Evolutionary conservation across 2,113 vertebrate species (phyloP).

Genomic region (Lagenorhynchus albirostris): DNA sequence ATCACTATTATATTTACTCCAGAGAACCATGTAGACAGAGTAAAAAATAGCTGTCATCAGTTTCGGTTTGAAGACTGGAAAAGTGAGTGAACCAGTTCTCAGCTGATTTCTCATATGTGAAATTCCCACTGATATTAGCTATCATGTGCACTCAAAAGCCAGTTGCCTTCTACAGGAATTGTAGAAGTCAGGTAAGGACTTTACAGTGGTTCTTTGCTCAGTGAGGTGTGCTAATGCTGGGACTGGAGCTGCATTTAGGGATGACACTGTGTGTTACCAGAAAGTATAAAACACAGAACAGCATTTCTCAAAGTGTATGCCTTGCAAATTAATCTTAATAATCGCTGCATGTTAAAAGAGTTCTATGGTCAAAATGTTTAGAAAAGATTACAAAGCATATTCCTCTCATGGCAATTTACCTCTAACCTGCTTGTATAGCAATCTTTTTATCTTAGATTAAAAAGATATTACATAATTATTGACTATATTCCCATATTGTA

Average conservation of each 20-base stretch:
- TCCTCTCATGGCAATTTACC: background rate
- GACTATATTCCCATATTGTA: background rate
- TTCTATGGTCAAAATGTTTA: background rate
- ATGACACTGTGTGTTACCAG: background rate
- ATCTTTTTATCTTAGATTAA: background rate
- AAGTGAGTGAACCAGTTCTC: background rate
- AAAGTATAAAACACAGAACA: background rate
- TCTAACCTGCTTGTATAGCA: background rate
- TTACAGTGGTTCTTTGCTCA: background rate
- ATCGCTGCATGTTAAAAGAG: background rate
- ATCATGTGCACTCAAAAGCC: background rate
- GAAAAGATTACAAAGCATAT: background rate
- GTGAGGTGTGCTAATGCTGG: background rate
- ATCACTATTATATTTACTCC: background rate
- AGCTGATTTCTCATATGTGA: background rate
- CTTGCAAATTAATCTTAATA: background rate
- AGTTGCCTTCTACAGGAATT: background rate
- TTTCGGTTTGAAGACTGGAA: background rate
- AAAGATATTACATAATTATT: background rate
- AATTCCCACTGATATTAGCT: background rate
- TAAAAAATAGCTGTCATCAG: background rate
- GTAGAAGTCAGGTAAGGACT: background rate
- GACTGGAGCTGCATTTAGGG: background rate
- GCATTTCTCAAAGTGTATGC: background rate
- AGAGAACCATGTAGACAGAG: background rate